Conservation (phyloP, 1,140 invertebrate genomes). For the Belonocnema kinseyi region DNA sequence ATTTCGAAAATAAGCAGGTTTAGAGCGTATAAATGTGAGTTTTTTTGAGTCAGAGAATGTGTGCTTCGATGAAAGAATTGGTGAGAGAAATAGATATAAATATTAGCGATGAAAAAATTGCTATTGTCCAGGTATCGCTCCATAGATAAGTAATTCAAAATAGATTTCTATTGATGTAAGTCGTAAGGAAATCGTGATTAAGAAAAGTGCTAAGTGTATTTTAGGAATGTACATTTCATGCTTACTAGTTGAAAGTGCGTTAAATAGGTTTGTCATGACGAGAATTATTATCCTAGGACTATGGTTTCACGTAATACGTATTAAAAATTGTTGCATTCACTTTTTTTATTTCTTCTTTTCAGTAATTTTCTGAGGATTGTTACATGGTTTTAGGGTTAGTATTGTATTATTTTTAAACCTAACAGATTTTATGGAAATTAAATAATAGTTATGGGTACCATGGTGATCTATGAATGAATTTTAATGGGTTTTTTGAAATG, state of each 20-base stretch:
- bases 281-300: neutral
- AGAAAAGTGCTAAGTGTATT: conserved; percentile 12
- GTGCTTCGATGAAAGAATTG: neutral
- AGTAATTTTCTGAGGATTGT: neutral
- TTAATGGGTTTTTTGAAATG: too few species aligned
- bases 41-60: neutral
- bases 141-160: neutral
- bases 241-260: conserved; percentile 9
- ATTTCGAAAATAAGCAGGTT: neutral
- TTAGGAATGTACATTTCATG: conserved; percentile 8
- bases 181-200: conserved; percentile 3
- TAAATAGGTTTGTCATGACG: neutral
- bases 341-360: neutral
- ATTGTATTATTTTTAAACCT: too few species aligned
- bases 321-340: neutral
- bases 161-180: conserved; percentile 15
- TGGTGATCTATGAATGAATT: too few species aligned
- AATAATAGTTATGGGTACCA: too few species aligned
- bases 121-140: conserved; percentile 26
- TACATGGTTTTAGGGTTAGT: too few species aligned
- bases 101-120: conserved; percentile 22
- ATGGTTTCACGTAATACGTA: neutral
- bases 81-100: neutral
- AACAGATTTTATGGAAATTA: too few species aligned
- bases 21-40: neutral